Evolutionary conservation across 1,140 invertebrate genomes (phyloP), one percentile per base, ranked within the genome.

Genomic region (Pantala flavescens): DNA sequence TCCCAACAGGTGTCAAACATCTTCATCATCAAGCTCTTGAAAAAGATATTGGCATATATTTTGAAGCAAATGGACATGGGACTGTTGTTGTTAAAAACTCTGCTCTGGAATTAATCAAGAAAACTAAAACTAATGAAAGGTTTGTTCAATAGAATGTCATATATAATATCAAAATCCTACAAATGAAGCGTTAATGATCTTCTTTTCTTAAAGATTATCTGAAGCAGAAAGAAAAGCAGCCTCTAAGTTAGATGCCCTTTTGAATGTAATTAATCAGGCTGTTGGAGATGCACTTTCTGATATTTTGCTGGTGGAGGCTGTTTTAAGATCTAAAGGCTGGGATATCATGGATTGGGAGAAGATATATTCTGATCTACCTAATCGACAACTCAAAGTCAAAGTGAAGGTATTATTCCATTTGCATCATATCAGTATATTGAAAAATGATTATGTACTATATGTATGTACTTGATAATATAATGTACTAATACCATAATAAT

Each of bases 41-140:
- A 74, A 98, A 90, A 85, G 97, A 99, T 81, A 91, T 99, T 80
- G 98, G 97, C 5, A 88, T 99, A 19, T 99, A 99, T 84, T 99
- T 99, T 85, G 98, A 99, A 85, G 97, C 98, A 0, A 99, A 99
- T 85, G 98, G 98, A 0, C 98, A 99, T 85, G 98, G 98, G 12
- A 99, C 98, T 0, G 91, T 94, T 11, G 81, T 94, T 0, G 94
- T 94, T 74, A 94, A 90, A 78, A 81, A 88, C 0, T 82, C 84
- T 36, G 88, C 91, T 23, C 75, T 76, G 16, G 70, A 78, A 43
- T 42, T 74, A 7, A 74, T 74, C 55, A 70, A 74, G 28, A 24
- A 74, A 49, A 21, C 49, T 43, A 21, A 16, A 63, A 63, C 14
- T 7, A 11, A 72, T 28, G n/a, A 28, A 72, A 72, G 71, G 28